A percentile compares a stretch with the other conserved stretches of the same genome.
These are phyloP conservation scores for Dascyllus trimaculatus DNA, from an alignment of 2,113 vertebrate genomes.

Conservation along the genomic window DNA sequence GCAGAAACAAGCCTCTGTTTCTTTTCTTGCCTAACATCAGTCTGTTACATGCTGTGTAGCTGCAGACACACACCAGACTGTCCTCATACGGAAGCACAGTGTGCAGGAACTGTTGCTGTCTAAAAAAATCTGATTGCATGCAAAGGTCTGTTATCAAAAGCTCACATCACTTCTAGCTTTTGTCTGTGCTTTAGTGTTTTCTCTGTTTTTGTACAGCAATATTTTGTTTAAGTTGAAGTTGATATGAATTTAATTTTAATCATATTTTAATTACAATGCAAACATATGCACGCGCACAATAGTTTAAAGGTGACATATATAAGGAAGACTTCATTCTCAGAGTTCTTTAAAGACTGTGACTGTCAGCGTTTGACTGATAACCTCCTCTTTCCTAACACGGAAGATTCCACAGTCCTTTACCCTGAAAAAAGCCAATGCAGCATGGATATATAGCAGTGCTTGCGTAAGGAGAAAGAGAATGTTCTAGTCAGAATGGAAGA, in stretches of 20 bases:
- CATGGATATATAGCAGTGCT: slow-evolving; percentile 40
- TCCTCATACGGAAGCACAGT: neutral
- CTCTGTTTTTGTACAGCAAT: neutral
- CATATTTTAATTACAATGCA: neutral
- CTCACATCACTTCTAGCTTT: slow-evolving; percentile 1
- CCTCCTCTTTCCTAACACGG: slow-evolving; percentile 2
- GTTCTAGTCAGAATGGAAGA: slow-evolving; percentile 40
- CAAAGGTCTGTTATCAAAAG: slow-evolving; percentile 1
- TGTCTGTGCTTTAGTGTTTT: neutral
- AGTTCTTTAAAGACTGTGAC: neutral
- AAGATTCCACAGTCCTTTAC: slow-evolving; percentile 13
- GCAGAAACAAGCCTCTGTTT: slow-evolving; percentile 49
- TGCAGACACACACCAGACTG: slow-evolving; percentile 22
- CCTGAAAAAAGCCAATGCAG: slow-evolving; percentile 13
- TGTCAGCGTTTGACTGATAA: slow-evolving; percentile 12
- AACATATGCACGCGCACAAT: neutral
- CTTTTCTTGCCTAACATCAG: slow-evolving; percentile 29
- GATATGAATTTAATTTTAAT: neutral
- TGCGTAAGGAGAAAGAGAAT: slow-evolving; percentile 46
- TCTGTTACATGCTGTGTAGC: slow-evolving; percentile 15
- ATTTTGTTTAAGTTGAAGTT: neutral
- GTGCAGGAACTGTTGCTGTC: slow-evolving; percentile 27
- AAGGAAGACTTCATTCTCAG: neutral
- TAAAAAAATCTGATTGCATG: neutral
- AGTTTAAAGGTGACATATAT: neutral